These are phyloP conservation scores for Agapornis roseicollis DNA, from an alignment of 2,113 vertebrate species.

Conservation along the genomic window DNA sequence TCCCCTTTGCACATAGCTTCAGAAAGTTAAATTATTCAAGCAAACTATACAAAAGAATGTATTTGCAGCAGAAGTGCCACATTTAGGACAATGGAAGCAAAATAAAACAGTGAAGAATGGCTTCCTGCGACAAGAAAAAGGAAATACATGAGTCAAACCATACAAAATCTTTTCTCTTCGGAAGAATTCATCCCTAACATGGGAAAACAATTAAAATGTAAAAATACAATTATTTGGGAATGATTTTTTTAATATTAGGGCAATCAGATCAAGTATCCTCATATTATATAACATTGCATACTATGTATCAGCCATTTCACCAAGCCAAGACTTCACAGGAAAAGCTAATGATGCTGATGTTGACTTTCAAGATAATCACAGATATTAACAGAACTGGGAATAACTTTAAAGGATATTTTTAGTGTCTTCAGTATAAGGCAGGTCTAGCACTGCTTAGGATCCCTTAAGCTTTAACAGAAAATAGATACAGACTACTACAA, in stretches of 20 bases:
- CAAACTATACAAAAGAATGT: neutral
- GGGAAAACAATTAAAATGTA: neutral
- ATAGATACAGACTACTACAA: rapidly evolving
- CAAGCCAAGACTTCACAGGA: neutral
- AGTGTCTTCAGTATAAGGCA: neutral
- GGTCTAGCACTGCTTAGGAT: neutral
- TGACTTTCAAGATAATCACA: neutral
- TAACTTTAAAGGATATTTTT: neutral
- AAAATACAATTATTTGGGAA: neutral
- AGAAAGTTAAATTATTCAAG: neutral
- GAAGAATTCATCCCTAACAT: neutral
- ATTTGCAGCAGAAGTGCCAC: neutral
- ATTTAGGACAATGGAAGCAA: neutral
- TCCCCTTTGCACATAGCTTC: neutral
- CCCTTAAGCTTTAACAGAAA: neutral
- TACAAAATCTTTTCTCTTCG: neutral
- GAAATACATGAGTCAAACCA: neutral
- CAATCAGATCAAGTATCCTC: neutral
- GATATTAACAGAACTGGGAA: neutral
- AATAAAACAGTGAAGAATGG: neutral
- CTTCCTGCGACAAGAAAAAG: neutral
- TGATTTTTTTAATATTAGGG: neutral
- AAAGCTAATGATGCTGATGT: neutral
- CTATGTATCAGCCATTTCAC: neutral
- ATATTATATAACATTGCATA: neutral